Percentiles rank a stretch among this genome's conserved stretches.
These are phyloP conservation scores for Thalassaphorura encarpata DNA, from an alignment of 1,140 invertebrate species.

Conservation along the genomic window DNA sequence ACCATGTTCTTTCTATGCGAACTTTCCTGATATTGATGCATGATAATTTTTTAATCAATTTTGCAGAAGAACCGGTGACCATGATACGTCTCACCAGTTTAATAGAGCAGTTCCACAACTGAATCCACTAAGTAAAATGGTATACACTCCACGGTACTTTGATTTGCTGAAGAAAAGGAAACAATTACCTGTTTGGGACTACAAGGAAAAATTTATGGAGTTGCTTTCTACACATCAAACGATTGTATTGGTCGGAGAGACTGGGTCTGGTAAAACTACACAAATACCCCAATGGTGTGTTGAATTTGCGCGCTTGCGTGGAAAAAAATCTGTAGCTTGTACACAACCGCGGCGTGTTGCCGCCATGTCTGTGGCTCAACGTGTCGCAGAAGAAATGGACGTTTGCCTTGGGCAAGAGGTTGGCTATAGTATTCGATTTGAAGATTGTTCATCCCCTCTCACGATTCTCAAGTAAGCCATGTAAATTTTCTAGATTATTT, in stretches of 20 bases:
- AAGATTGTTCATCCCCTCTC: conserved; percentile 93
- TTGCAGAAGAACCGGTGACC: conserved; percentile 16
- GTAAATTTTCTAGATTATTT: background rate
- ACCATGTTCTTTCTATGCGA: too few species aligned
- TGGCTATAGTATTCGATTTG: conserved; percentile 98
- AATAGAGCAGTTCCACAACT: conserved; percentile 46
- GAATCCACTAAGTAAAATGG: conserved; percentile 61
- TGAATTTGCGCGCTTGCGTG: conserved; percentile 65
- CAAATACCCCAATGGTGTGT: conserved; percentile 85
- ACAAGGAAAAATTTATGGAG: conserved; percentile 90
- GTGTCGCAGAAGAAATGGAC: conserved; percentile 99
- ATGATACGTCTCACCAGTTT: conserved; percentile 3
- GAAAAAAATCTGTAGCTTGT: conserved; percentile 81
- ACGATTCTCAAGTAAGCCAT: conserved; percentile 64
- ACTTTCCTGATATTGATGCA: too few species aligned
- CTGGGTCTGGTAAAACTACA: conserved; percentile 95
- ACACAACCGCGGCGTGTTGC: conserved; percentile 96
- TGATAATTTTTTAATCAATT: too few species aligned
- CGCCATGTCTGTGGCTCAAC: conserved; percentile 96
- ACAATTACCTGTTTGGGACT: conserved; percentile 93
- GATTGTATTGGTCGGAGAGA: conserved; percentile 91
- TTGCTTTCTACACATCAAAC: conserved; percentile 78
- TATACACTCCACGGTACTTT: conserved; percentile 69
- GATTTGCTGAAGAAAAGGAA: conserved; percentile 80
- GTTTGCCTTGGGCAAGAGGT: conserved; percentile 94